Base-by-base conservation (phyloP, 2,888 invertebrate genomes). In the Ditula angustiorana region DNA sequence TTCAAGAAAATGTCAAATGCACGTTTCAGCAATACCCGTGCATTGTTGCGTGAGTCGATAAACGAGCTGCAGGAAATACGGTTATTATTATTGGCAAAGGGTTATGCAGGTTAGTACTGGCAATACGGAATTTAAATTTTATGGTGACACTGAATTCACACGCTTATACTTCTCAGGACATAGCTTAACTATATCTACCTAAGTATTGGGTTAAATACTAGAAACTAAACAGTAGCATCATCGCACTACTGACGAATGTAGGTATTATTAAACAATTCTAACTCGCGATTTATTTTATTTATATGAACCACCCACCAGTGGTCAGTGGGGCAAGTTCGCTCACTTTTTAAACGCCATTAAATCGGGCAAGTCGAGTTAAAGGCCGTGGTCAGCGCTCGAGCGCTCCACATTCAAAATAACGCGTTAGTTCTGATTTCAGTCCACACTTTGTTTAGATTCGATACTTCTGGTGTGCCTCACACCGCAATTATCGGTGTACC, bases 291-390 rank as follows among this genome's bases (percentile, higher is more conserved):
- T 67, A 83, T 85, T 90, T 86, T 88, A 88, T 90, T 90, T 88
- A 87, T 87, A 87, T 83, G 82, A 81, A 82, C 76, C 77, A 76
- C 76, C 77, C 78, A 75, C 78, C 76, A 21, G 44, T 88, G 86
- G 90, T 89, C 89, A 90, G 81, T 90, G 81, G 91, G 87, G 84
- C 91, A 92, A 91, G 90, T 90, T 90, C 90, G 88, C 80, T 83
- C 77, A 85, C 82, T 85, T 86, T 87, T 87, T 81, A 86, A 86
- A 28, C 80, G 78, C 82, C 81, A 83, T 85, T 90, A 90, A 91
- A 86, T 90, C 86, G 87, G 82, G 73, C 90, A 88, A 89, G 89
- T 89, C 87, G 87, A 82, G 83, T 76, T 76, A 81, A 76, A 86
- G 88, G 87, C 81, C 88, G 81, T 85, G 87, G 85, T 82, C 82